Percentiles rank a stretch among this genome's conserved stretches.
Evolutionary conservation across 2,888 invertebrate species (phyloP).

Genomic region (Limnephilus marmoratus): DNA sequence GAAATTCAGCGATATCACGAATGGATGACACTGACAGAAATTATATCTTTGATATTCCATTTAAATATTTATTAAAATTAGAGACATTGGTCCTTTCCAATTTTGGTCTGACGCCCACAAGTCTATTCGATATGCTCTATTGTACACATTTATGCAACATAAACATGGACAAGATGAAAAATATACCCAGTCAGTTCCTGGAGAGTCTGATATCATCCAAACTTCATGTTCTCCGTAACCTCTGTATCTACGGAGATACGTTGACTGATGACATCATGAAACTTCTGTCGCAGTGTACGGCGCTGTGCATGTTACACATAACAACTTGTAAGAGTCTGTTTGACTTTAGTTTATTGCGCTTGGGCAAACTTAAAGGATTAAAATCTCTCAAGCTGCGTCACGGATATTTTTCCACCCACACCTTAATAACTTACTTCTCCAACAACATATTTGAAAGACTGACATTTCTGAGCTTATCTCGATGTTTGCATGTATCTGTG

Average conservation of each 20-base stretch:
- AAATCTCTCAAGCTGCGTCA: slow-evolving; percentile 76
- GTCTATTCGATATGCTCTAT: slow-evolving; percentile 75
- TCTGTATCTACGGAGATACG: slow-evolving; percentile 76
- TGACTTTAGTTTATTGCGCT: slow-evolving; percentile 75
- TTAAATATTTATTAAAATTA: slow-evolving; percentile 74
- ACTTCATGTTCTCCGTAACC: slow-evolving; percentile 72
- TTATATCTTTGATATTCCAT: slow-evolving; percentile 76
- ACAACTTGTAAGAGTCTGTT: slow-evolving; percentile 77
- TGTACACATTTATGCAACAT: slow-evolving; percentile 75
- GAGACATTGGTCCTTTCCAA: slow-evolving; percentile 75
- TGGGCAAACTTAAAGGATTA: slow-evolving; percentile 74
- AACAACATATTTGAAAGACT: slow-evolving; percentile 75
- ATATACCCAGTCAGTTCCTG: slow-evolving; percentile 75
- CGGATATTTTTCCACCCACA: slow-evolving; percentile 76
- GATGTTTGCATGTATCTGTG: slow-evolving; percentile 76
- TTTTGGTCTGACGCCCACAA: slow-evolving; percentile 75
- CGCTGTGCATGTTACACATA: slow-evolving; percentile 74
- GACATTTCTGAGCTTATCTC: slow-evolving; percentile 75
- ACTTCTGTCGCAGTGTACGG: slow-evolving; percentile 74
- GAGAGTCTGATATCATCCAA: slow-evolving; percentile 74
- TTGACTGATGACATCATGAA: slow-evolving; percentile 75
- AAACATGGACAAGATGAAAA: slow-evolving; percentile 78
- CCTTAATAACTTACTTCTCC: slow-evolving; percentile 75
- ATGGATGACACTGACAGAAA: slow-evolving; percentile 74
- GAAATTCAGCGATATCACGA: slow-evolving; percentile 75